Evolutionary conservation across 2,113 vertebrate genomes (phyloP), one percentile per base, ranked within the genome.

Genomic region (Corythoichthys intestinalis): DNA sequence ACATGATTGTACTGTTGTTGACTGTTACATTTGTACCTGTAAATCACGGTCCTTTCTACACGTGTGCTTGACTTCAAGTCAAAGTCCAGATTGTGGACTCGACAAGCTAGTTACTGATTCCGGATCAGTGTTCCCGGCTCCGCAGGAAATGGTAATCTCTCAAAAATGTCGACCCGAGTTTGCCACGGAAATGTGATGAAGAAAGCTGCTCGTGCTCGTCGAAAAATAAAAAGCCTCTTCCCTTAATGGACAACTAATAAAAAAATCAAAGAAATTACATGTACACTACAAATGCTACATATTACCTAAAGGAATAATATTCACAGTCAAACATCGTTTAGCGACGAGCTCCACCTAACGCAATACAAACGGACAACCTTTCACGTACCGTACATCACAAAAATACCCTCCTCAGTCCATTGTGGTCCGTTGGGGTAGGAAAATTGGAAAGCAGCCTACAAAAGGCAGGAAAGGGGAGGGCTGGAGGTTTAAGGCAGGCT

Each of bases 401-500:
- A 58, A 74, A 82, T 61, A 34, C 81, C 79, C 53, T 79, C 82
- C 67, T 72, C 57, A 62, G 61, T 53, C 65, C 65, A 70, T 79
- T 72, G 80, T 80, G 83, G 81, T 89, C 86, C 81, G 37, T 34
- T 12, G 6, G 56, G 56, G 56, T 58, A 58, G 35, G 12, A 38
- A 58, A 7, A 37, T 58, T 13, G 13, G 56, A 58, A 58, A 58
- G 34, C 12, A 14, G 56, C 56, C 56, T 37, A 10, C 13, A 28
- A 11, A 57, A 8, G 56, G 56, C 56, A 58, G 56, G 56, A 56
- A 56, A 34, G 20, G 20, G 53, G 10, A 68, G 67, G 44, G 56
- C 71, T 63, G 72, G 70, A 35, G 58, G 0, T 82, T 93, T 93
- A 98, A 57, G 97, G 97, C 60, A 99, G 93, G 88, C 96, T 98